phyloP scores from a whole-genome alignment of 2,113 vertebrate genomes.

The Danionella cerebrum region DNA sequence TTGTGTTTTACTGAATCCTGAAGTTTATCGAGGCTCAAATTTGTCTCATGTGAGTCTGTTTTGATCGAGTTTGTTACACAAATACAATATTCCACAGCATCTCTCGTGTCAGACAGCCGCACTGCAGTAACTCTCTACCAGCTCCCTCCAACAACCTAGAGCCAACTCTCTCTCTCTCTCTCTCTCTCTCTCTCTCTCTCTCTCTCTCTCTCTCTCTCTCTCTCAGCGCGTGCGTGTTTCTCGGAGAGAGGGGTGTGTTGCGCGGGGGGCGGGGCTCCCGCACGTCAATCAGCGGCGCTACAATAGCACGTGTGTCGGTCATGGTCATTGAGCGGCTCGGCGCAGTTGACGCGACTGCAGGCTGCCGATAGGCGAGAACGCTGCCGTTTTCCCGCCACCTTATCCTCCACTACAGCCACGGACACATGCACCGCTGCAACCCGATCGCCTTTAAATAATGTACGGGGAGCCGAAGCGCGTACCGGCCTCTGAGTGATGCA shows the following conservation, averaged over 20 bases:
- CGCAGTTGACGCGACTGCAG: constrained; percentile 4
- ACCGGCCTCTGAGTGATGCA: constrained; percentile 66
- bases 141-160: not conserved
- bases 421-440: not conserved
- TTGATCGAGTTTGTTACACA: no score
- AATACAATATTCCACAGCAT: not conserved
- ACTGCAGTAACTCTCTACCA: constrained; percentile 21
- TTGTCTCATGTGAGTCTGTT: no score
- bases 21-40: no score
- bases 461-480: constrained; percentile 55
- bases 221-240: not conserved
- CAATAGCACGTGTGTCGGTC: constrained; percentile 64
- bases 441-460: constrained; percentile 56
- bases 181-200: not conserved
- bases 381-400: not conserved
- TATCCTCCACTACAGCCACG: not conserved
- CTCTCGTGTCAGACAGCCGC: constrained; percentile 4
- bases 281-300: constrained; percentile 64
- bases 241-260: constrained; percentile 37
- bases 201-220: not conserved
- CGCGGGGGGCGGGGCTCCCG: constrained; percentile 47
- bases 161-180: not conserved
- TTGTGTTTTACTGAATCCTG: no score
- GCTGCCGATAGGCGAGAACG: not conserved
- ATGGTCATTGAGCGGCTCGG: constrained; percentile 46